phyloP scores from a whole-genome alignment of 1,140 invertebrate species.

The Drosophila pectinifera region DNA sequence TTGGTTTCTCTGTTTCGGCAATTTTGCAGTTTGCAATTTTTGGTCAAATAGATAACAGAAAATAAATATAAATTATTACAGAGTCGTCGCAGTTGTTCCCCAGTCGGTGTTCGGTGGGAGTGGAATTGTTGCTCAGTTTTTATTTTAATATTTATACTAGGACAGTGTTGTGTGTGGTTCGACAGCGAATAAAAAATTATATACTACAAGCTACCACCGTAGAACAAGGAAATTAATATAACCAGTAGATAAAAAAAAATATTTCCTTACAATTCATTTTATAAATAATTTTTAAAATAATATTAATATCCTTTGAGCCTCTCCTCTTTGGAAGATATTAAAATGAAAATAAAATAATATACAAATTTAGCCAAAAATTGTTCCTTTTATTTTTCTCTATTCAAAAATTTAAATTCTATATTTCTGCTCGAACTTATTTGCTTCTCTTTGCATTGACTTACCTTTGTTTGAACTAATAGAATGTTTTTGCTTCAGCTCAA shows the following conservation, averaged over 20 bases:
- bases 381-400: background rate
- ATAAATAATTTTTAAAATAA: background rate
- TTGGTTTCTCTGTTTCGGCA: conserved; percentile 9
- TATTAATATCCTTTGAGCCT: background rate
- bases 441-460: conserved; percentile 6
- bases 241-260: background rate
- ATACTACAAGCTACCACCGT: background rate
- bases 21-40: conserved; percentile 55
- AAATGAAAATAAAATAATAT: conserved; percentile 15
- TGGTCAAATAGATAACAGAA: conserved; percentile 58
- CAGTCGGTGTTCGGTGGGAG: conserved; percentile 17
- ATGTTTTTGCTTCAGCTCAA: background rate
- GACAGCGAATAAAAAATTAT: background rate
- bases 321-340: background rate
- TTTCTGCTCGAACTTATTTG: conserved; percentile 1
- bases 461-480: conserved; percentile 1
- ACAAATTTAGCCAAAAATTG: background rate
- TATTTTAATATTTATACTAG: conserved; percentile 47
- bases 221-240: no score
- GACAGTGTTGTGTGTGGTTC: conserved; percentile 8
- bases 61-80: conserved; percentile 62
- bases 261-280: no score
- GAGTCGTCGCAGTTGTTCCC: conserved; percentile 21
- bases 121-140: conserved; percentile 25
- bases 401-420: background rate